Conservation (phyloP, 2,888 invertebrate genomes). For the Brachylomia viminalis region DNA sequence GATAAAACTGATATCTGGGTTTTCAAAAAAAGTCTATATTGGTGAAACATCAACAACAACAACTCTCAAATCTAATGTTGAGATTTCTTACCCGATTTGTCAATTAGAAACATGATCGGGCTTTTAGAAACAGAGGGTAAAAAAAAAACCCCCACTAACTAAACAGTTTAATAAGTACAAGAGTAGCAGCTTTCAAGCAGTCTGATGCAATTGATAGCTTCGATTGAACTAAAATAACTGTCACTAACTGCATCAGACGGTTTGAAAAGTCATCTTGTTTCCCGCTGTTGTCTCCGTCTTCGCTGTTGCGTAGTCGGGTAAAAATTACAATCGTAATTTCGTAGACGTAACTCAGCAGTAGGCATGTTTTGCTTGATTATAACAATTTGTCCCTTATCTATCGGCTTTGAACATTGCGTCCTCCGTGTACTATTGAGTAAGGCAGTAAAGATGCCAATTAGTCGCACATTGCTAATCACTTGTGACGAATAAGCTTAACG, state of each 20-base stretch:
- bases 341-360: no score
- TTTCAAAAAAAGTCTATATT: neutral
- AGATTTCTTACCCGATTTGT: neutral
- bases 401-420: neutral
- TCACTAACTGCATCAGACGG: no score
- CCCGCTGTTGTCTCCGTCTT: no score
- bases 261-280: no score
- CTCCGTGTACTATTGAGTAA: neutral
- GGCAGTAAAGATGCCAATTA: neutral
- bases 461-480: neutral
- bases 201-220: no score
- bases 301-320: no score
- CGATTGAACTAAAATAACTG: no score
- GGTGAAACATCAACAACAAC: neutral
- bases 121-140: no score
- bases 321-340: no score
- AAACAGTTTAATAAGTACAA: no score
- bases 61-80: neutral
- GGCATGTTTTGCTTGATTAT: neutral
- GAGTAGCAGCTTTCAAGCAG: no score
- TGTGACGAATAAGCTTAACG: conserved; percentile 8
- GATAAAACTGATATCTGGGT: neutral
- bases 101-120: neutral
- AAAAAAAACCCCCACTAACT: no score
- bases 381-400: neutral